Conservation (phyloP, 2,797 vertebrate genomes). For the Ceryle rudis region DNA sequence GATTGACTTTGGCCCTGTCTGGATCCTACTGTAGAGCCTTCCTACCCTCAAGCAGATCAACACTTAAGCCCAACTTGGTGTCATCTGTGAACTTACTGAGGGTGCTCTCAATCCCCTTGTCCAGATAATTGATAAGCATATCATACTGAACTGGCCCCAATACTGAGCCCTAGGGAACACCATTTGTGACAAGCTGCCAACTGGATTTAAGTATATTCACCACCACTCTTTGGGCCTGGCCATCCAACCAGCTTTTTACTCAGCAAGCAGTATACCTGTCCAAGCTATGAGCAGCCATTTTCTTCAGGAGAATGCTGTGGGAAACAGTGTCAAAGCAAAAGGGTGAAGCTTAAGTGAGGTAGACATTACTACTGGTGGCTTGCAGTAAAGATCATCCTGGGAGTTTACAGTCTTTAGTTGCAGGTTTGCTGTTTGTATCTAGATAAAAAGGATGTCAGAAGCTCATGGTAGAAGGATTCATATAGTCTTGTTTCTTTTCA, state of each 20-base stretch:
- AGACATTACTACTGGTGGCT: neutral
- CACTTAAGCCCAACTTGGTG: accelerated
- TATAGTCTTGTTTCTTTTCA: neutral
- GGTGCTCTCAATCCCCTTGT: neutral
- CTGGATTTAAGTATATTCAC: neutral
- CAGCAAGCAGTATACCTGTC: accelerated
- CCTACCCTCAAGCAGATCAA: neutral
- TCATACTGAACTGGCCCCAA: neutral
- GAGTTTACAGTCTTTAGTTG: neutral
- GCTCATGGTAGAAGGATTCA: neutral
- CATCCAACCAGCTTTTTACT: neutral
- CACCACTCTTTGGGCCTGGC: accelerated
- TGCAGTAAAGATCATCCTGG: neutral
- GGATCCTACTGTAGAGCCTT: neutral
- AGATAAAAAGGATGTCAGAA: neutral
- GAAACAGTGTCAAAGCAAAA: neutral
- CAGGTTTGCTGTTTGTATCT: neutral
- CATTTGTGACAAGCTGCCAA: neutral
- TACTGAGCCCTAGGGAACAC: neutral
- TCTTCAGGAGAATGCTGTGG: neutral
- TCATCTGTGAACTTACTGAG: neutral
- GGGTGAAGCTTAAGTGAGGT: neutral
- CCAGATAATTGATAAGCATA: neutral
- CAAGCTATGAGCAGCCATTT: neutral
- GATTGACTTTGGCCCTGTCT: neutral